Conservation (phyloP, 2,797 vertebrate species). For the Myripristis murdjan region DNA sequence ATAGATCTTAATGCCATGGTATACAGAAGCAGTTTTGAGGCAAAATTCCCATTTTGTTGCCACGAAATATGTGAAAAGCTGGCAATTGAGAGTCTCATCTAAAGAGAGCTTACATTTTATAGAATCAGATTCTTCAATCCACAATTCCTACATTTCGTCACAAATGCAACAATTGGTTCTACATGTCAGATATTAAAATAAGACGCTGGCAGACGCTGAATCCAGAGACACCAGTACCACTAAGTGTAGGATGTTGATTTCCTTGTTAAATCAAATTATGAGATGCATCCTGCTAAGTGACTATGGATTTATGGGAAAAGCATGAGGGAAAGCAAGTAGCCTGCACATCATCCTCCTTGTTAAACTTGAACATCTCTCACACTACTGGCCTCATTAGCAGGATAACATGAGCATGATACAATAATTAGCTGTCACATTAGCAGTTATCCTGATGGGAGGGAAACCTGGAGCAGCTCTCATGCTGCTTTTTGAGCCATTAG, state of each 20-base stretch:
- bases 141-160: too few species aligned
- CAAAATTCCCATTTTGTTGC: not conserved
- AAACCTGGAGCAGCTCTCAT: conserved; percentile 27
- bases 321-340: conserved; percentile 28
- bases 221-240: conserved; percentile 1
- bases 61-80: not conserved
- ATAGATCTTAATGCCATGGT: conserved; percentile 1
- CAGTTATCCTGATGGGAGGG: conserved; percentile 31
- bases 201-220: not conserved
- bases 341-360: conserved; percentile 39
- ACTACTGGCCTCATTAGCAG: conserved; percentile 52
- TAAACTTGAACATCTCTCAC: conserved; percentile 43
- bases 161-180: not conserved
- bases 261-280: conserved; percentile 21
- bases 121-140: too few species aligned
- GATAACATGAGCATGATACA: conserved; percentile 52
- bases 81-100: too few species aligned
- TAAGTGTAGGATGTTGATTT: not conserved
- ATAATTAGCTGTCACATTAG: conserved; percentile 65
- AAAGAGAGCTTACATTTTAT: too few species aligned
- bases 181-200: not conserved
- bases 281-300: conserved; percentile 21
- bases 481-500: conserved; percentile 22
- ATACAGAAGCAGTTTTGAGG: not conserved
- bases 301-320: conserved; percentile 51